phyloP scores from a whole-genome alignment of 2,888 invertebrate species.

The Sisyra terminalis region DNA sequence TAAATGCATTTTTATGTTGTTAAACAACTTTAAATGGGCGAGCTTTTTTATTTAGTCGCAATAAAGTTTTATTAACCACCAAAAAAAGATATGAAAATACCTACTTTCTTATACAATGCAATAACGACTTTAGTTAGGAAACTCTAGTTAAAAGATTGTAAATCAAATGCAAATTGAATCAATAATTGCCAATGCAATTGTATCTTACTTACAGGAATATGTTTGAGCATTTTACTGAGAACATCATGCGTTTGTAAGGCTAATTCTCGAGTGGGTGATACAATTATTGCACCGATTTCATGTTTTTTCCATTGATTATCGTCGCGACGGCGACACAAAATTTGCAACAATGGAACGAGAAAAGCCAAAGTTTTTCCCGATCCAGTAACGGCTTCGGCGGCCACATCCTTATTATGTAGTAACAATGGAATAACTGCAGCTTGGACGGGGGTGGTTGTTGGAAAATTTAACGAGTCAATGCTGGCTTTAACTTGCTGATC shows the following conservation, averaged over 20 bases:
- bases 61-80: too few species aligned
- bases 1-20: too few species aligned
- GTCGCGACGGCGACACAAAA: conserved; percentile 42
- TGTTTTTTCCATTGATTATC: conserved; percentile 47
- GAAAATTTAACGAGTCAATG: conserved; percentile 33
- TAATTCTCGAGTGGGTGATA: conserved; percentile 92
- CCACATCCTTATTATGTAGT: conserved; percentile 85
- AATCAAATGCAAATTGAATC: too few species aligned
- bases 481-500: conserved; percentile 28
- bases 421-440: conserved; percentile 81
- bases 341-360: conserved; percentile 79
- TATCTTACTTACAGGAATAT: conserved; percentile 27
- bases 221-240: conserved; percentile 29
- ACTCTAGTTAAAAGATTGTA: not conserved
- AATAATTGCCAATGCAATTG: too few species aligned
- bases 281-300: conserved; percentile 74
- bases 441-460: conserved; percentile 46
- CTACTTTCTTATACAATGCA: too few species aligned
- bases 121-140: too few species aligned
- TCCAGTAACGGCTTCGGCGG: conserved; percentile 96
- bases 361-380: conserved; percentile 97
- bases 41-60: too few species aligned
- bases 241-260: conserved; percentile 76
- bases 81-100: too few species aligned
- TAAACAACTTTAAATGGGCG: too few species aligned